Evolutionary conservation across 30 jellyfish, hydroid and myxozoan species (phyloP).

Genomic region (Pelagia noctiluca): DNA sequence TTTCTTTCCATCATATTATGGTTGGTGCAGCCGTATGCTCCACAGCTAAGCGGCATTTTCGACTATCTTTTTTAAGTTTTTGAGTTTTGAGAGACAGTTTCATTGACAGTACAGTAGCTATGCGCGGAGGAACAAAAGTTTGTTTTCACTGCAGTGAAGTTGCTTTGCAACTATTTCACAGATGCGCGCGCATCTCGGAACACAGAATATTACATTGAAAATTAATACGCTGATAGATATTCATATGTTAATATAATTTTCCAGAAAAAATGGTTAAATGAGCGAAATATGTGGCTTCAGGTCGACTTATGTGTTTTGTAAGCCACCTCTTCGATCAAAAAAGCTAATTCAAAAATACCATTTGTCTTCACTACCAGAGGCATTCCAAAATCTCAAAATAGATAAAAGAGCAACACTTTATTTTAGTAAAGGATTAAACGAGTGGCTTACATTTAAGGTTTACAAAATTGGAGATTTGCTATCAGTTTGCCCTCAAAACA

Average conservation of each 20-base stretch:
- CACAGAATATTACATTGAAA: not conserved
- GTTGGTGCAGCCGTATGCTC: too few relatives aligned
- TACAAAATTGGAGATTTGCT: not conserved
- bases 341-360: not conserved
- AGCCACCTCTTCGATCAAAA: not conserved
- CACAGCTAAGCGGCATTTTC: too few relatives aligned
- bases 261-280: constrained; percentile 2
- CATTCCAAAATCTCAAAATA: not conserved
- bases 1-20: too few relatives aligned
- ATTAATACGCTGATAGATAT: not conserved
- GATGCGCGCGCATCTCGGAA: too few relatives aligned
- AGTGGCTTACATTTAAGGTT: not conserved
- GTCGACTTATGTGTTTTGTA: constrained; percentile 3
- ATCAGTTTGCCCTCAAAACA: not conserved
- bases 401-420: not conserved
- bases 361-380: not conserved
- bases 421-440: not conserved
- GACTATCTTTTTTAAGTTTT: too few relatives aligned
- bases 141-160: too few relatives aligned
- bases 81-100: too few relatives aligned
- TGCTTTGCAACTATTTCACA: too few relatives aligned
- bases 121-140: too few relatives aligned
- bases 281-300: constrained; percentile 2
- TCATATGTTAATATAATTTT: not conserved
- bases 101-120: too few relatives aligned